Percentiles rank a stretch among this genome's conserved stretches.
Evolutionary conservation across 1,140 invertebrate species (phyloP).

Genomic region (Capitella teleta): DNA sequence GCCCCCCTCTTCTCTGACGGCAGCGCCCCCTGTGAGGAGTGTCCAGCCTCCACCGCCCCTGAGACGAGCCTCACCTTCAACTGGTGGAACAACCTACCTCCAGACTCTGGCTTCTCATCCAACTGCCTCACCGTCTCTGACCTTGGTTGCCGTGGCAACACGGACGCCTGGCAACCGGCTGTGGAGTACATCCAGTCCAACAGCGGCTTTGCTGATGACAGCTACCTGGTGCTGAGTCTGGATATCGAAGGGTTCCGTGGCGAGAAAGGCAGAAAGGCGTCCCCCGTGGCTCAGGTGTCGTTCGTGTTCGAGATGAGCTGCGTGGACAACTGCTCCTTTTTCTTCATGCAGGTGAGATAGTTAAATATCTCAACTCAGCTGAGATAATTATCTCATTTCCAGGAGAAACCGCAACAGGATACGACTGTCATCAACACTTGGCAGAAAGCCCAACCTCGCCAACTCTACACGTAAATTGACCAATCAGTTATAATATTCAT

Average conservation of each 20-base stretch:
- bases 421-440: too few species aligned
- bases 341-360: conserved; percentile 46
- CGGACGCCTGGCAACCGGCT: conserved; percentile 39
- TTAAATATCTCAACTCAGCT: too few species aligned
- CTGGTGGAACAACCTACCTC: conserved; percentile 48
- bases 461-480: too few species aligned
- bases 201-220: conserved; percentile 40
- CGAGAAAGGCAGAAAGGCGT: conserved; percentile 34
- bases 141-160: neutral
- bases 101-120: conserved; percentile 39
- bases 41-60: conserved; percentile 47
- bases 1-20: conserved; percentile 37
- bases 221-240: conserved; percentile 45
- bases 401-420: too few species aligned
- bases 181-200: conserved; percentile 43
- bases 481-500: too few species aligned
- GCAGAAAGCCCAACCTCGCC: too few species aligned
- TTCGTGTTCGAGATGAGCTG: conserved; percentile 49
- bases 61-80: conserved; percentile 45
- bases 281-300: conserved; percentile 39
- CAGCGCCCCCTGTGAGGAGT: conserved; percentile 40
- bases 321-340: conserved; percentile 42
- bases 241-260: conserved; percentile 45
- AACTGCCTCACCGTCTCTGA: conserved; percentile 39
- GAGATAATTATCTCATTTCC: too few species aligned